Percentiles rank a stretch among this genome's conserved stretches.
These are phyloP conservation scores for Octomys mimax DNA, from an alignment of 2,797 vertebrate species.

Conservation along the genomic window DNA sequence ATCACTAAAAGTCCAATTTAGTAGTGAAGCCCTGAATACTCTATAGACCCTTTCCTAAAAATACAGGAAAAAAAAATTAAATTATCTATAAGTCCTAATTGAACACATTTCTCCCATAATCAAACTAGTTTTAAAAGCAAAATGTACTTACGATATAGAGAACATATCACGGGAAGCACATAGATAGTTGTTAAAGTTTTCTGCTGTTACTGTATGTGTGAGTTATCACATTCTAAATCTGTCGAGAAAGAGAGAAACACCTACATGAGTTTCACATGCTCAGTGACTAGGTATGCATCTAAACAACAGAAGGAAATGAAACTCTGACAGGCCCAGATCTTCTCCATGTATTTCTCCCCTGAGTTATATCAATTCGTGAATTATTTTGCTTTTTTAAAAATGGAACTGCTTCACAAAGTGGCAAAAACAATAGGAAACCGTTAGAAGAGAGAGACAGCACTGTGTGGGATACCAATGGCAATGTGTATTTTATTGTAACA, in stretches of 20 bases:
- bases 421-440: background rate
- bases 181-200: conserved; percentile 67
- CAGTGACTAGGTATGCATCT: background rate
- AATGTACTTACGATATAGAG: conserved; percentile 67
- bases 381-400: conserved; percentile 68
- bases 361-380: conserved; percentile 27
- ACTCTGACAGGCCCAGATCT: conserved; percentile 68
- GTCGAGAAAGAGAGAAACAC: conserved; percentile 62
- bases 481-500: background rate
- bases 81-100: background rate
- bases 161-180: conserved; percentile 72
- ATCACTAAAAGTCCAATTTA: too few species aligned
- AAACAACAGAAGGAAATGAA: conserved; percentile 70
- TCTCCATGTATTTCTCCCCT: background rate
- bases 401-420: background rate
- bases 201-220: conserved; percentile 65
- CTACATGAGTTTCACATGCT: conserved; percentile 65
- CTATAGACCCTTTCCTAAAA: too few species aligned
- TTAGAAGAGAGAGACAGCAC: background rate
- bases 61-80: background rate
- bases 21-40: too few species aligned
- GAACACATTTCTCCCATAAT: conserved; percentile 39
- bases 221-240: conserved; percentile 79
- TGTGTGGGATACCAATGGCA: background rate
- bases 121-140: conserved; percentile 24